Evolutionary conservation across 1,140 invertebrate species (phyloP), one percentile per base, ranked within the genome.

Genomic region (Tetranychus urticae): DNA sequence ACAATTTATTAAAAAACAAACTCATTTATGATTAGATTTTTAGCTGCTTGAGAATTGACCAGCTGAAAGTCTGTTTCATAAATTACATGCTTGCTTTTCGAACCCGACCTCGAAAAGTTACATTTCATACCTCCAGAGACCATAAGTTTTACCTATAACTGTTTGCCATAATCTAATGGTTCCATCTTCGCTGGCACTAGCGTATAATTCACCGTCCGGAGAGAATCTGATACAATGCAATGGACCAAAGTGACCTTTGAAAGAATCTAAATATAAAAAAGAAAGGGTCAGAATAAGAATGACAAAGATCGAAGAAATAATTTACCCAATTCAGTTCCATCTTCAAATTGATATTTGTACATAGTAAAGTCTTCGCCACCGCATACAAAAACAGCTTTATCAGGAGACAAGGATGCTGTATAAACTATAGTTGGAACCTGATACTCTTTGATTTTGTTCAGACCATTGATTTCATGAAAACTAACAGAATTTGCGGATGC

Each of bases 291-390:
- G 52, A 52, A 61, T 6, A 10, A 6, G 10, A 42, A 42, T 42
- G 10, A 10, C 39, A 10, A 42, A 42, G 34, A 3, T 31, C 10
- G 47, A 58, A 64, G 34, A 31, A 14, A 35, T 31, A 63, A 71
- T 78, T 0, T 72, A 91, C 88, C 90, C 66, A 94, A 80, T 79
- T 96, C 90, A 58, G 79, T 79, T 62, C 91, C 90, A 55, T 84
- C 87, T 50, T 81, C 80, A 68, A 87, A 96, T 72, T 97, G 87
- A 72, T 86, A 94, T 75, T 97, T 97, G 75, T 97, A 97, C 76
- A 97, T 88, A 72, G 92, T 94, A 64, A 96, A 85, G 74, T 97
- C 90, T 71, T 96, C 90, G 12, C 91, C 91, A 47, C 89, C 91
- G 70, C 88, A 92, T 10, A 96, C 89, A 75, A 96, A 97, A 59